These are phyloP conservation scores for Aphidius colemani DNA, from an alignment of 2,888 invertebrate species.

Conservation along the genomic window DNA sequence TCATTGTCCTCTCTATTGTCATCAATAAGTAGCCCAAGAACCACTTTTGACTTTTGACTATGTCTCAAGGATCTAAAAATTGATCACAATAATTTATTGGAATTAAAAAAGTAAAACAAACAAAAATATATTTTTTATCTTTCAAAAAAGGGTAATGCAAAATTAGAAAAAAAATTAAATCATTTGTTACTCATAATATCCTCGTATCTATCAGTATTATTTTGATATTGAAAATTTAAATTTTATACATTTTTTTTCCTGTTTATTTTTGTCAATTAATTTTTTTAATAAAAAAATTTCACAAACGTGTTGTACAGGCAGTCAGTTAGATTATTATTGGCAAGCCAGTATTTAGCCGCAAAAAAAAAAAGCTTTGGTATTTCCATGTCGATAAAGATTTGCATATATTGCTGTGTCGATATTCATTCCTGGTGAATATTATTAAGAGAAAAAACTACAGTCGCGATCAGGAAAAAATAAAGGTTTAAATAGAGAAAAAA, in stretches of 20 bases:
- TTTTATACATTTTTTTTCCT: too few relatives aligned
- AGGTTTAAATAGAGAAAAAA: conserved; percentile 21
- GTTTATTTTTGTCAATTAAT: too few relatives aligned
- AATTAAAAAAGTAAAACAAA: neutral
- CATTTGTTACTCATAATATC: neutral
- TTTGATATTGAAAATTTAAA: neutral
- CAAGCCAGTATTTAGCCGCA: conserved; percentile 60
- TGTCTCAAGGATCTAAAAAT: neutral
- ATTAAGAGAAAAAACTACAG: conserved; percentile 19
- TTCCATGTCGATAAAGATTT: conserved; percentile 23
- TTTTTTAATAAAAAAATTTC: too few relatives aligned
- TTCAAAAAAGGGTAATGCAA: neutral
- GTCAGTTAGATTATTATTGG: conserved; percentile 55
- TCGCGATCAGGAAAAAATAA: conserved; percentile 29
- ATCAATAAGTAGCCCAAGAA: conserved; percentile 44
- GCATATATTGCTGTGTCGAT: neutral
- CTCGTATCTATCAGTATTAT: neutral
- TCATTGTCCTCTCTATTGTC: conserved; percentile 50
- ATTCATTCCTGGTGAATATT: too few relatives aligned
- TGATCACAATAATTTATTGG: neutral
- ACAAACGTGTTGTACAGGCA: conserved; percentile 34
- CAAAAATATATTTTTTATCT: neutral
- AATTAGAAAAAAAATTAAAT: neutral
- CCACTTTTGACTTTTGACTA: too few relatives aligned
- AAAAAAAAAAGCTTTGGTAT: conserved; percentile 9